These are phyloP conservation scores for Gambusia holbrooki DNA, from an alignment of 2,113 vertebrate species.

Conservation along the genomic window DNA sequence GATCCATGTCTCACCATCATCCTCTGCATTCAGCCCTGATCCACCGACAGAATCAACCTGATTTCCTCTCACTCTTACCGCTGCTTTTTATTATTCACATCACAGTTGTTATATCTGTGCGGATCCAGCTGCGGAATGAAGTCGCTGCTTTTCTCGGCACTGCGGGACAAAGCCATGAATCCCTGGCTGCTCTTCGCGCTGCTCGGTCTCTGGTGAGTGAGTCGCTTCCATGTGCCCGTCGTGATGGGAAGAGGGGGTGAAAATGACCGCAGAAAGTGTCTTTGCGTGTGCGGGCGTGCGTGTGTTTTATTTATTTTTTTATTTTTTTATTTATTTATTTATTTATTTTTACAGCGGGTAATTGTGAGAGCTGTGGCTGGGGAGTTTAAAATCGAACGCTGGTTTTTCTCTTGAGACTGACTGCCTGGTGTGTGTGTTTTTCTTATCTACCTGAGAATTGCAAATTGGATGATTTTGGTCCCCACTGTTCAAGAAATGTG, in stretches of 20 bases:
- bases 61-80: neutral
- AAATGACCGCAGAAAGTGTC: constrained; percentile 1
- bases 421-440: neutral
- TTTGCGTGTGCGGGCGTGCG: neutral
- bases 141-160: constrained; percentile 14
- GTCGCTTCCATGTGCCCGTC: neutral
- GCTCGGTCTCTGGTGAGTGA: constrained; percentile 77
- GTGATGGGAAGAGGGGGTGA: neutral
- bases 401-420: neutral
- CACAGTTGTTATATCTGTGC: neutral
- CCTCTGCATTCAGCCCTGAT: constrained; percentile 14
- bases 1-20: constrained; percentile 17
- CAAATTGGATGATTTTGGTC: neutral
- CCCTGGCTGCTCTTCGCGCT: constrained; percentile 69
- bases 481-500: neutral
- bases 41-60: neutral
- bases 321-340: too few species aligned
- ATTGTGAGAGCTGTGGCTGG: neutral
- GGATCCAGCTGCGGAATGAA: constrained; percentile 20
- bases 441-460: neutral
- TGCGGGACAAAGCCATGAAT: constrained; percentile 62
- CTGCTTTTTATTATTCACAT: neutral
- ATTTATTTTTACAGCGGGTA: neutral
- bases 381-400: neutral
- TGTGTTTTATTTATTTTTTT: too few species aligned